Conservation (phyloP, 2,113 vertebrate species). For the Hemichromis elongatus region DNA sequence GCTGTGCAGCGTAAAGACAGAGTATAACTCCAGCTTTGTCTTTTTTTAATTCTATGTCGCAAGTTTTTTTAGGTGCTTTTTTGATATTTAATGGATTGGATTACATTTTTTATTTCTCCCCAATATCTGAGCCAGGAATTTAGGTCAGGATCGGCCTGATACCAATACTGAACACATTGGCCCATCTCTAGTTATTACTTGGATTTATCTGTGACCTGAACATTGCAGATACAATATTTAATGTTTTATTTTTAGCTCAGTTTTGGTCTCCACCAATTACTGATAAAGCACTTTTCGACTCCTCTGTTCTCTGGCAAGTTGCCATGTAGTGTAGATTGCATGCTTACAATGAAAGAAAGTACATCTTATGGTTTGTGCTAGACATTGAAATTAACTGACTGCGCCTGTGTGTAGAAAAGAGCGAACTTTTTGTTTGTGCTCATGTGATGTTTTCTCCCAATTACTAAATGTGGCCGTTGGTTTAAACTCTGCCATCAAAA, state of each 20-base stretch:
- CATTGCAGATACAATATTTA: neutral
- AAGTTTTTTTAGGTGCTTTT: too few species aligned
- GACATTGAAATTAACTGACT: rapidly evolving
- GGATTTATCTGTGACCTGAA: neutral
- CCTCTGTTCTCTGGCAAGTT: neutral
- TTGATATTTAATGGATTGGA: too few species aligned
- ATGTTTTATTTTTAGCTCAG: neutral
- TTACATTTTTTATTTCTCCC: too few species aligned
- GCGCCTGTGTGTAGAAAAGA: neutral
- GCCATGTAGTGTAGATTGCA: neutral
- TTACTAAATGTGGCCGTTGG: neutral
- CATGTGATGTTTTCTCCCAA: neutral
- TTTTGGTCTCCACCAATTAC: neutral
- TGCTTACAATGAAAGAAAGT: rapidly evolving
- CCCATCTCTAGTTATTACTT: neutral
- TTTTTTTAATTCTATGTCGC: too few species aligned
- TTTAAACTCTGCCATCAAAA: neutral
- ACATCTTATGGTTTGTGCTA: neutral
- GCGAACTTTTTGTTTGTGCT: neutral
- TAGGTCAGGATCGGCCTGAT: too few species aligned
- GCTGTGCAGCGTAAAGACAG: too few species aligned
- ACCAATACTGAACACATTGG: too few species aligned
- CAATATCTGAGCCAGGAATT: too few species aligned
- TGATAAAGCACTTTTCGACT: neutral
- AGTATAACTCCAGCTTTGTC: too few species aligned